phyloP scores from a whole-genome alignment of 2,888 invertebrate genomes.

The Drosophila yooni region DNA sequence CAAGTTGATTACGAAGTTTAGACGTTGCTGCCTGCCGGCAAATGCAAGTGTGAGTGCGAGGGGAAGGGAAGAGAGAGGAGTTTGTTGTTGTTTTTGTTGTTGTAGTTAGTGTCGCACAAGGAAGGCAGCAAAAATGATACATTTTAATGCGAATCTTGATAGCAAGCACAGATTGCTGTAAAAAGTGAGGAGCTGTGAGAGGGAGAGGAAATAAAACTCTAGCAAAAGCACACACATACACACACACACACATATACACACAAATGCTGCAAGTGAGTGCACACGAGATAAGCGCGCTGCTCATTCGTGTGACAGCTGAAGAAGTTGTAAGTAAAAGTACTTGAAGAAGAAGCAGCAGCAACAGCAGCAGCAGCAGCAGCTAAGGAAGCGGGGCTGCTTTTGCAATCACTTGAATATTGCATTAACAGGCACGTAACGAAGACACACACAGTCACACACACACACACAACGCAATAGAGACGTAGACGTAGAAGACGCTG shows the following conservation, averaged over 20 bases:
- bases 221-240: constrained; percentile 52
- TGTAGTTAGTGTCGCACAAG: constrained; percentile 65
- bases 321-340: constrained; percentile 64
- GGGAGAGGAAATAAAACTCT: constrained; percentile 77
- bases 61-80: background rate
- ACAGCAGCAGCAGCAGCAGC: constrained; percentile 1
- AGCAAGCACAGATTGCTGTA: constrained; percentile 80
- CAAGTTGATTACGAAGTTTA: constrained; percentile 79
- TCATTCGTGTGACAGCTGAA: constrained; percentile 78
- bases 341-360: constrained; percentile 23
- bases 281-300: constrained; percentile 75
- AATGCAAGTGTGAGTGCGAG: constrained; percentile 14
- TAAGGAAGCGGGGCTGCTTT: constrained; percentile 42
- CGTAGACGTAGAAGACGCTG: constrained; percentile 42
- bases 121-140: constrained; percentile 82
- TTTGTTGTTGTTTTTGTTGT: constrained; percentile 24
- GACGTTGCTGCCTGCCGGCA: constrained; percentile 60
- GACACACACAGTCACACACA: constrained; percentile 36
- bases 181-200: constrained; percentile 42
- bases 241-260: constrained; percentile 40
- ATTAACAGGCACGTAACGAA: constrained; percentile 78
- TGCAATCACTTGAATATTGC: constrained; percentile 84
- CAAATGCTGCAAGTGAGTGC: constrained; percentile 57
- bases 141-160: constrained; percentile 84
- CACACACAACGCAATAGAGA: constrained; percentile 67